Base-by-base conservation (phyloP, 2,113 vertebrate genomes). In the Psammodynastes pulverulentus region DNA sequence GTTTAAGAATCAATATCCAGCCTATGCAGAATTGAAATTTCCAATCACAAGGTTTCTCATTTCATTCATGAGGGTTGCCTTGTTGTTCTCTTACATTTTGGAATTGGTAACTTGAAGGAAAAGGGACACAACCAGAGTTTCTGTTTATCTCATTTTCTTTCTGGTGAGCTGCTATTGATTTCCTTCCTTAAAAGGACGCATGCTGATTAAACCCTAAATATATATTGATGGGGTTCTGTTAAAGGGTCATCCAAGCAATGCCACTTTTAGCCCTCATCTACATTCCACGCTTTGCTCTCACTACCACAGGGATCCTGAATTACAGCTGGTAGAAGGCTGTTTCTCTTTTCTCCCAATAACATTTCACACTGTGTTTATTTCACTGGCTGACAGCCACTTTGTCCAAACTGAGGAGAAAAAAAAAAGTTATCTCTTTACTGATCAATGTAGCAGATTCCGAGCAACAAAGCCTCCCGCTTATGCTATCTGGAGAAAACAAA, bases 71-170 rank as follows among this genome's bases (percentile, higher is more conserved):
- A 93, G 21, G 43, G 0, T 56, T 21, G 67, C 56, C 91, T 94
- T 13, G 49, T 90, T 87, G 53, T 92, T 92, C 52, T 39, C 1
- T 72, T 46, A 0, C 23, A 29, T 0, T 0, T 54, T 17, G 21
- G 52, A 45, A 13, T 93, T 90, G 89, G 53, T 0, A 79, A 91
- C 89, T 12, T 51, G 23, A 94, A 15, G 26, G 88, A 29, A 43
- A 6, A 46, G 87, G 48, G 94, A 93, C 56, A 92, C 62, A 92
- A 89, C 0, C 0, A 95, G 93, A 54, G 92, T 72, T 48, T 0
- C 29, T 58, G 39, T 95, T 96, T 95, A 97, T 96, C 95, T 94
- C 92, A 0, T 97, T 97, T 95, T 95, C 94, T 96, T 93, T 86
- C 95, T 92, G 0, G 6, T 49, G 89, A 91, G 91, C 86, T 51